These are phyloP conservation scores for Thymelicus lineola DNA, from an alignment of 2,888 invertebrate genomes.

Conservation along the genomic window DNA sequence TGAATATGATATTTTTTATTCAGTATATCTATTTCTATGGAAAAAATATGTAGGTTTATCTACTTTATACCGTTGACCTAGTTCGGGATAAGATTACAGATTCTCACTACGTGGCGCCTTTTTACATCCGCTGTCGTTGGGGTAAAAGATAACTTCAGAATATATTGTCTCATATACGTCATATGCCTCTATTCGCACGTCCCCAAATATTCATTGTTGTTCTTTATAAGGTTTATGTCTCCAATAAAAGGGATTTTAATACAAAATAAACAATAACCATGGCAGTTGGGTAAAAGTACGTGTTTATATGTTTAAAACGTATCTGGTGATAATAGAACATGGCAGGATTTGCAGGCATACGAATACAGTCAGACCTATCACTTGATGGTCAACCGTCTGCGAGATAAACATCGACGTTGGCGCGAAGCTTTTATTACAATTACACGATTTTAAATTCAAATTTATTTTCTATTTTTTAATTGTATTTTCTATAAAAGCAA, in stretches of 20 bases:
- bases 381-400: too few relatives aligned
- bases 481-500: too few relatives aligned
- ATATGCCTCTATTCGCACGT: slow-evolving; percentile 23
- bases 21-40: background rate
- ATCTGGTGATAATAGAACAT: too few relatives aligned
- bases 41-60: background rate
- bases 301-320: too few relatives aligned
- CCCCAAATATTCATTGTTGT: slow-evolving; percentile 16
- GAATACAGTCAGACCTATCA: too few relatives aligned
- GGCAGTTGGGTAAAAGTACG: too few relatives aligned
- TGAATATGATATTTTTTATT: too few relatives aligned
- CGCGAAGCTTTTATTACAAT: too few relatives aligned
- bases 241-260: background rate
- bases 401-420: too few relatives aligned
- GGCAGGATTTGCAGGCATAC: too few relatives aligned
- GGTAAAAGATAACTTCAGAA: slow-evolving; percentile 23
- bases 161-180: slow-evolving; percentile 17
- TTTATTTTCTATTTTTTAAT: too few relatives aligned
- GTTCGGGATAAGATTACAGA: slow-evolving; percentile 24
- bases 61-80: slow-evolving; percentile 23
- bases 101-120: slow-evolving; percentile 15
- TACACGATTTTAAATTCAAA: too few relatives aligned
- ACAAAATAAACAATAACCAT: background rate
- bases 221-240: background rate
- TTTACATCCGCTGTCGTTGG: slow-evolving; percentile 19